Evolutionary conservation across 2,797 vertebrate species (phyloP), one percentile per base, ranked within the genome.

Genomic region (Microctenopoma steveboyesi): DNA sequence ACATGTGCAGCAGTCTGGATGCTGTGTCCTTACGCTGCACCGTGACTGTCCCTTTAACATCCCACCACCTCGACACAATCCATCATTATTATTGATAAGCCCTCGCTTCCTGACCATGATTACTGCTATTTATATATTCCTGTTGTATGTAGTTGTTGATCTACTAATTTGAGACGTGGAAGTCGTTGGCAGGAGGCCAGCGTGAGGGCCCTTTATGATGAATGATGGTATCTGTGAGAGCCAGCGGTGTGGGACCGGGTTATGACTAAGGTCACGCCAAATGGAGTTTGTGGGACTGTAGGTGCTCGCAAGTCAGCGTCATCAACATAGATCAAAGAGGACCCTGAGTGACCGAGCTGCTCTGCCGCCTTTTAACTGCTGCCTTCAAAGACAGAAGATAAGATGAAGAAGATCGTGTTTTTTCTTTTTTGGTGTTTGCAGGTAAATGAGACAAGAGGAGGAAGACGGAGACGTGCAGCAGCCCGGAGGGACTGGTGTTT

Each of bases 261-360:
- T 83, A 85, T 67, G 84, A 82, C 86, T 86, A 83, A 92, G 91
- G 89, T 90, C 89, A 74, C 75, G 70, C 47, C 76, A 66, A 69
- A 90, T 83, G 75, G 89, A 88, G 87, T 88, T 85, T 82, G 82
- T 27, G 58, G 57, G 74, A 76, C 83, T 76, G 77, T 64, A 59
- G 81, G 79, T 74, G 78, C 83, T 77, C 46, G 70, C 73, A 27
- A 89, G 78, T 86, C 72, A 18, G 73, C 72, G 83, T 87, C 88
- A 85, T 91, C 85, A 85, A 78, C 83, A 84, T 88, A 85, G 85
- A 88, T 90, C 88, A 90, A 5, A 3, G 43, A 64, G 22, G 33
- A 8, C 68, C 66, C 35, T 5, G 47, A 63, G 78, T 73, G 82
- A 84, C 87, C 69, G 82, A 74, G 81, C 62, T 37, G 79, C 79